Base-by-base conservation (phyloP, 1,140 invertebrate genomes). In the Drosophila kepulauana region DNA sequence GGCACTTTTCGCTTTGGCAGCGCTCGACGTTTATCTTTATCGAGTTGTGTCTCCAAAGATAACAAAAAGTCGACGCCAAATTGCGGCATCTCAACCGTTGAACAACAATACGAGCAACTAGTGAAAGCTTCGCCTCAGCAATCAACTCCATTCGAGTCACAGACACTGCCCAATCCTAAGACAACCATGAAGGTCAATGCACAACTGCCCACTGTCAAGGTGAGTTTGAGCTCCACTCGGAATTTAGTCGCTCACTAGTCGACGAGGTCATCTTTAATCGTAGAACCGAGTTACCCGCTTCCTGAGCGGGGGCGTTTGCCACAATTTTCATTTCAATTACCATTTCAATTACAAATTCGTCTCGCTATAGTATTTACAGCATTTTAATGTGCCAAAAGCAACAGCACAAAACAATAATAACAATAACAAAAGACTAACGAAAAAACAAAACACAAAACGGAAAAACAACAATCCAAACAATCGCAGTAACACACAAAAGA, bases 1-100 rank as follows among this genome's bases (percentile, higher is more conserved):
- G 75, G 88, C 56, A 85, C 61, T 51, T 91, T 91, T 77, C 84
- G 78, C n/a, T 67, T 87, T 38, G 82, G 71, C 62, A 87, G 87
- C 69, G 67, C 66, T 10, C 89, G 89, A 16, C 89, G 89, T 54
- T 76, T 87, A 78, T 85, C 90, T 6, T 8, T 91, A 73, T 82
- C 66, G 10, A 89, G 75, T 41, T 84, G 86, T 43, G 77, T 75
- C 70, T 80, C 84, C 56, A 68, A 71, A 74, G 85, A 91, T 61
- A 84, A 70, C 11, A 41, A 73, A 56, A 81, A 68, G 30, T 28
- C 67, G 8, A 5, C 48, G n/a, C 30, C 49, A n/a, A 62, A 35
- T 15, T 30, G 28, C 8, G 35, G 30, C 28, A 65, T 77, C 20
- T 52, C 70, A 35, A 78, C 71, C 8, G 45, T 78, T 16, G 75